phyloP scores from a whole-genome alignment of 2,888 invertebrate species.

The Chrysotoxum bicinctum region DNA sequence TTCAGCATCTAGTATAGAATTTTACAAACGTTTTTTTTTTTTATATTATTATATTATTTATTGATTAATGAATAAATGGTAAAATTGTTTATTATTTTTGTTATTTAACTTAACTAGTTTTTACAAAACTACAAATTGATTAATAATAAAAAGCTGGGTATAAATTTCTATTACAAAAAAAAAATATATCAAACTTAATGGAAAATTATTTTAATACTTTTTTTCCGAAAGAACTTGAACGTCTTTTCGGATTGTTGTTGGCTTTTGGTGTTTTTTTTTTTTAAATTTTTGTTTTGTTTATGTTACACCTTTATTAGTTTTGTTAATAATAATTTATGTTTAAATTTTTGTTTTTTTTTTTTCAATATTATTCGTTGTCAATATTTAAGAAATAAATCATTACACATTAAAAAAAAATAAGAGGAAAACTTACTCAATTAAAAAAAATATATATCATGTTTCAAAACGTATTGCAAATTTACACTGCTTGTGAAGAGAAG shows the following conservation, averaged over 20 bases:
- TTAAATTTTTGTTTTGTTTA: neutral
- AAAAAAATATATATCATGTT: conserved; percentile 13
- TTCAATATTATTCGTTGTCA: conserved; percentile 67
- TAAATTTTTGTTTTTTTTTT: conserved; percentile 19
- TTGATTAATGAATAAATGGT: conserved; percentile 55
- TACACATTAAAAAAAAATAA: conserved; percentile 16
- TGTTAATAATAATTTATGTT: conserved; percentile 10
- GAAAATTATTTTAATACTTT: conserved; percentile 50
- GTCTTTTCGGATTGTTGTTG: conserved; percentile 48
- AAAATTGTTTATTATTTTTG: conserved; percentile 40
- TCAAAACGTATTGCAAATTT: conserved; percentile 24
- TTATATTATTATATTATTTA: neutral
- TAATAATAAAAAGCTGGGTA: conserved; percentile 66
- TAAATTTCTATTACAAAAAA: conserved; percentile 59
- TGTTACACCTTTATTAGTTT: conserved; percentile 11
- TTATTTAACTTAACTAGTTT: conserved; percentile 69
- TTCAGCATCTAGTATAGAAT: conserved; percentile 66
- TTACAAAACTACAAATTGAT: conserved; percentile 69
- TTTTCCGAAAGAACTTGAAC: conserved; percentile 26
- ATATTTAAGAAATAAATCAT: conserved; percentile 55
- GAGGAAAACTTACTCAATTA: neutral
- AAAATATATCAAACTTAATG: conserved; percentile 45
- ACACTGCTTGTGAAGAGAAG: conserved; percentile 35
- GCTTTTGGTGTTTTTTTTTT: conserved; percentile 36
- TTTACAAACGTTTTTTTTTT: conserved; percentile 51